These are phyloP conservation scores for Drosophila rhopaloa DNA, from an alignment of 1,140 invertebrate genomes.

Conservation along the genomic window DNA sequence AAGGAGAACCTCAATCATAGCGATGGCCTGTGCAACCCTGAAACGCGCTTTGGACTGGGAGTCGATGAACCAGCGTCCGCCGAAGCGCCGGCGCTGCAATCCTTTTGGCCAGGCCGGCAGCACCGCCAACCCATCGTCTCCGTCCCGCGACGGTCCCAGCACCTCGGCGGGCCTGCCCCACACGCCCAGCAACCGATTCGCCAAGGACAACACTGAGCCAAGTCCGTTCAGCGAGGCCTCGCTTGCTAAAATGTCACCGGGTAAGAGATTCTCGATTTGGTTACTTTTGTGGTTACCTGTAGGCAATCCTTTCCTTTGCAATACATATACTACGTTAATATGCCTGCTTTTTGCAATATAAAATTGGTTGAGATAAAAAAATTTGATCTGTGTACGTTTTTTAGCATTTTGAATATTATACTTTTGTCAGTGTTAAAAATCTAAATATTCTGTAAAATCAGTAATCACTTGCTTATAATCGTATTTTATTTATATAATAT, in stretches of 20 bases:
- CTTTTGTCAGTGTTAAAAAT: no score
- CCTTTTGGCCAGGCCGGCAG: slow-evolving; percentile 90
- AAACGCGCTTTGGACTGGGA: slow-evolving; percentile 97
- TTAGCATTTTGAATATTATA: no score
- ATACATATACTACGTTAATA: no score
- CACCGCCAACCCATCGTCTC: slow-evolving; percentile 88
- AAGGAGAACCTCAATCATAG: slow-evolving; percentile 49
- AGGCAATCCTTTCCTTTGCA: no score
- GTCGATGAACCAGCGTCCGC: slow-evolving; percentile 92
- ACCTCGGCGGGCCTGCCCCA: slow-evolving; percentile 65
- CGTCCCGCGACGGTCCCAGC: slow-evolving; percentile 51
- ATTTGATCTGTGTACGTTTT: no score
- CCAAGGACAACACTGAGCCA: slow-evolving; percentile 85
- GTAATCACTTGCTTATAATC: no score
- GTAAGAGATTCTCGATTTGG: slow-evolving; percentile 85
- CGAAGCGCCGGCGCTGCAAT: slow-evolving; percentile 94
- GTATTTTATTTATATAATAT: no score
- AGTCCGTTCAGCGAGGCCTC: slow-evolving; percentile 91
- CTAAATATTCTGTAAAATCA: no score
- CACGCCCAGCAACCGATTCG: slow-evolving; percentile 79
- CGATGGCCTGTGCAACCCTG: slow-evolving; percentile 97
- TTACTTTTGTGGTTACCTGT: no score
- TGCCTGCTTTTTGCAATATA: no score
- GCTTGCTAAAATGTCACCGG: slow-evolving; percentile 92
- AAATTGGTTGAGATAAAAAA: no score